phyloP scores from a whole-genome alignment of 2,888 invertebrate species.

The Alentia gelatinosa region DNA sequence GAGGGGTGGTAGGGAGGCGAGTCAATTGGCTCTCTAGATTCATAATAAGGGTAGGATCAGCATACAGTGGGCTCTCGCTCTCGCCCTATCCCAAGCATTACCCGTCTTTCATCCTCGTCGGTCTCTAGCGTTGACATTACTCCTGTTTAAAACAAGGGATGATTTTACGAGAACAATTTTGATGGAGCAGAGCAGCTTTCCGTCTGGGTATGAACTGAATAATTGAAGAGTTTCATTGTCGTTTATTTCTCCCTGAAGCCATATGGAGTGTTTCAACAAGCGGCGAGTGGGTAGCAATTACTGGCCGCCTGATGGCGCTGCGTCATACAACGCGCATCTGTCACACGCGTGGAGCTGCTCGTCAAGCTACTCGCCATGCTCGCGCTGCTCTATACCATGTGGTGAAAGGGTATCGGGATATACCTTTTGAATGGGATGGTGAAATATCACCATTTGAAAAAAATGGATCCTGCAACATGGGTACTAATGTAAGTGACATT shows the following conservation, averaged over 20 bases:
- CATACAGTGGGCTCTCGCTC: too few species aligned
- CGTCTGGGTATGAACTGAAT: constrained; percentile 46
- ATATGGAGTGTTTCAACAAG: constrained; percentile 46
- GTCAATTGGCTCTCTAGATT: neutral
- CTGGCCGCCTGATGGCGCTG: neutral
- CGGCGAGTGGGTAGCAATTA: constrained; percentile 43
- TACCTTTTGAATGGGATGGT: too few species aligned
- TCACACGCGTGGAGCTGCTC: neutral
- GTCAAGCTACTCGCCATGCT: too few species aligned
- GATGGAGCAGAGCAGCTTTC: neutral
- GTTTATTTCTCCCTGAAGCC: neutral
- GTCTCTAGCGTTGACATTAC: neutral
- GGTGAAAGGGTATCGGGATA: too few species aligned
- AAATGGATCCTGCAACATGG: too few species aligned
- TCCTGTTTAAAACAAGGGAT: constrained; percentile 32
- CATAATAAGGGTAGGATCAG: neutral
- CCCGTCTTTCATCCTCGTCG: too few species aligned
- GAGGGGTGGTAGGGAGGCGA: neutral
- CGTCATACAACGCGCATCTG: neutral
- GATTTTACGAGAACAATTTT: constrained; percentile 35
- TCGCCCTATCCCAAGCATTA: neutral
- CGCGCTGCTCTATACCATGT: too few species aligned
- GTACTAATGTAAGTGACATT: too few species aligned
- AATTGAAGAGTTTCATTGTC: constrained; percentile 28
- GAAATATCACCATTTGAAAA: too few species aligned